A percentile compares a stretch with the other conserved stretches of the same genome.
phyloP scores from a whole-genome alignment of 2,113 vertebrate genomes.

The Tachysurus fulvidraco region DNA sequence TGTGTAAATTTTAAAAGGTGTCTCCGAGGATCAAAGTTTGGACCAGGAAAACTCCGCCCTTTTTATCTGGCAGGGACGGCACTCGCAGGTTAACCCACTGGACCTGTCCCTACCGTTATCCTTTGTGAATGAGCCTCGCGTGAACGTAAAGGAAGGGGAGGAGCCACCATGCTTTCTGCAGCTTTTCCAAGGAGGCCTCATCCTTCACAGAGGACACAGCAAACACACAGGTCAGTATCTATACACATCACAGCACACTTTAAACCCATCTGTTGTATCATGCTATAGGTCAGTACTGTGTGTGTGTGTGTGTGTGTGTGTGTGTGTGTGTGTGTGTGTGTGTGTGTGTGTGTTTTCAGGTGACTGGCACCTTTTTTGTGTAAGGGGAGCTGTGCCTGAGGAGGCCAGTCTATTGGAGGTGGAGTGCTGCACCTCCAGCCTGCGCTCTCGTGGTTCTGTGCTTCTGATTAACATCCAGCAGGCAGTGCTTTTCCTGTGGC shows the following conservation, averaged over 20 bases:
- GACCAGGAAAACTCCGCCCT: conserved; percentile 56
- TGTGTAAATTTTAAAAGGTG: neutral
- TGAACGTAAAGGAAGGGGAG: conserved; percentile 71
- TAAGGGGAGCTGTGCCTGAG: conserved; percentile 70
- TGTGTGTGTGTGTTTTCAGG: conserved; percentile 28
- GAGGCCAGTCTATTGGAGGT: conserved; percentile 74
- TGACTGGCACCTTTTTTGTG: conserved; percentile 71
- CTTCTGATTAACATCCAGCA: conserved; percentile 71
- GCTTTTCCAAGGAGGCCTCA: conserved; percentile 76
- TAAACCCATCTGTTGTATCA: neutral
- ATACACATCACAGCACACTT: neutral
- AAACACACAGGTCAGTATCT: conserved; percentile 60
- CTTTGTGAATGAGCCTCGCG: conserved; percentile 63
- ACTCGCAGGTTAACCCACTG: conserved; percentile 61
- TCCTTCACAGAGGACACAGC: conserved; percentile 66
- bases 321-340: neutral
- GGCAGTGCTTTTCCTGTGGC: conserved; percentile 73
- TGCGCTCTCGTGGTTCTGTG: conserved; percentile 72
- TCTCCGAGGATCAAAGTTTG: conserved; percentile 44
- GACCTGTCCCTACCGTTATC: conserved; percentile 65
- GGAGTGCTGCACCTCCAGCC: conserved; percentile 65
- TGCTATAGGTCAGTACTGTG: neutral
- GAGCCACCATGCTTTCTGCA: conserved; percentile 78
- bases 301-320: neutral
- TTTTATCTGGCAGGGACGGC: conserved; percentile 75